Base-by-base conservation (phyloP, 2,113 vertebrate species). In the Podocnemis expansa region DNA sequence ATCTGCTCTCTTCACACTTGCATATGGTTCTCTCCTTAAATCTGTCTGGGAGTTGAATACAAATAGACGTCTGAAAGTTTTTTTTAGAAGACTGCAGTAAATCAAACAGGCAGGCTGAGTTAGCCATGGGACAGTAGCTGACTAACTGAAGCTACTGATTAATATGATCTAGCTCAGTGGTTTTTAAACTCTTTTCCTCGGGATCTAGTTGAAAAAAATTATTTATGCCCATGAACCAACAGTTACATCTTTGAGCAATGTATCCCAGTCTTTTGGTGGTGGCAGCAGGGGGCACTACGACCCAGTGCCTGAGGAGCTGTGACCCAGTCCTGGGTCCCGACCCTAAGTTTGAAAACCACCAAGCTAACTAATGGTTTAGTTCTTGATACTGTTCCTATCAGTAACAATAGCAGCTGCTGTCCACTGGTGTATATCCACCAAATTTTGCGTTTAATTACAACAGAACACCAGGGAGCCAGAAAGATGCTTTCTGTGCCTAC, bases 1-100 rank as follows among this genome's bases (percentile, higher is more conserved):
- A 97, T 96, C 97, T 97, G 97, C 96, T 96, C 91, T 97, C 96
- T 96, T 97, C 95, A 49, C 86, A 88, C 78, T 24, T 95, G 93
- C 96, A 95, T 93, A 95, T 97, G 96, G 94, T 96, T 95, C 87
- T 94, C 88, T 96, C 94, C 89, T 87, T 90, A 91, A 95, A 93
- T 97, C 96, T 84, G 91, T 96, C 29, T 14, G 94, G 91, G 84
- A 96, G 88, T 88, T 95, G 96, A 95, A 94, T 96, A 88, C 95
- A 97, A 96, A 98, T 91, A 91, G 25, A 91, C 94, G 96, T 94
- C 93, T 89, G 95, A 97, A 97, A 93, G 89, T 94, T 96, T 92
- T 78, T 93, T 94, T 92, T 92, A 87, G 80, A 80, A 90, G 88
- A 80, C 49, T 92, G 90, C 43, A 43, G 10, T 89, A 88, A 95